Conservation (phyloP, 2,113 vertebrate species). For the Elaphurus davidianus region DNA sequence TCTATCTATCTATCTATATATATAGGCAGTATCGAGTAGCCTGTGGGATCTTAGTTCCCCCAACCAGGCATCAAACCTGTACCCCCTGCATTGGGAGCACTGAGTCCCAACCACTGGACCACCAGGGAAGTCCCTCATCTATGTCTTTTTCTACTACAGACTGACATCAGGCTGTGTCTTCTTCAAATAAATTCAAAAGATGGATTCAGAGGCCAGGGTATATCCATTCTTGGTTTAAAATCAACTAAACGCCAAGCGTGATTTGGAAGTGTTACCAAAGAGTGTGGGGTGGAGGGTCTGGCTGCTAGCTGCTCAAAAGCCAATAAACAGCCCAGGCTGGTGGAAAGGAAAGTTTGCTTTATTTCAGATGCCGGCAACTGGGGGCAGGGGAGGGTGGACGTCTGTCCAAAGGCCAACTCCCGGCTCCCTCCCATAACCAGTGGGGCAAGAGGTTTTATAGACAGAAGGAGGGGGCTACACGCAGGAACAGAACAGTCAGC, state of each 20-base stretch:
- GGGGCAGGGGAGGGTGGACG: background rate
- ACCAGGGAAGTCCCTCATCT: background rate
- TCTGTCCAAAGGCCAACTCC: background rate
- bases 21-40: background rate
- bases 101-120: background rate
- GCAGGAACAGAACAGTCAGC: background rate
- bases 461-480: background rate
- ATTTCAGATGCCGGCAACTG: background rate
- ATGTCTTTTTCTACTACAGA: background rate
- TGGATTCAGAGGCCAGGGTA: background rate
- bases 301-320: background rate
- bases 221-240: background rate
- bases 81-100: background rate
- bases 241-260: background rate
- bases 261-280: background rate
- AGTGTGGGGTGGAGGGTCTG: background rate
- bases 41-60: background rate
- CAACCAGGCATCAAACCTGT: background rate
- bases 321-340: background rate
- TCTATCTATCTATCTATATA: background rate
- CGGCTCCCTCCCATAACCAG: accelerated
- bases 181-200: background rate
- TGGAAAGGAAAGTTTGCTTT: background rate
- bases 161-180: background rate
- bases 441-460: background rate